Evolutionary conservation across 2,113 vertebrate species (phyloP).

Genomic region (Ariopsis seemanni): DNA sequence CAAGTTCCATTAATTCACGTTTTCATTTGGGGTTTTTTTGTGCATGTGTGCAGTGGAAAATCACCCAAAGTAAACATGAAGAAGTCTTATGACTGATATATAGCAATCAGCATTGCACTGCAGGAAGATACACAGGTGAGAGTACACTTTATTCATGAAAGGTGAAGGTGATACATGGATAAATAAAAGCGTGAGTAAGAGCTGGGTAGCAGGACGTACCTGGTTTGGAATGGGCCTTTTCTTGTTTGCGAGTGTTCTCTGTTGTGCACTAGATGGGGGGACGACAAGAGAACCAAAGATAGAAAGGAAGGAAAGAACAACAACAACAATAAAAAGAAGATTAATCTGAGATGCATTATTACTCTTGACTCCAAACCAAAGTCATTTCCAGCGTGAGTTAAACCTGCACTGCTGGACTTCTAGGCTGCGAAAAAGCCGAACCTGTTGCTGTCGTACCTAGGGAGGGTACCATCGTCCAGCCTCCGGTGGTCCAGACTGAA

Average conservation of each 20-base stretch:
- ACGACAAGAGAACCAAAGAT: neutral
- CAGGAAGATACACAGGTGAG: neutral
- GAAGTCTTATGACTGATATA: neutral
- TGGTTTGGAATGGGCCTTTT: slow-evolving; percentile 92
- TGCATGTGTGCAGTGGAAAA: neutral
- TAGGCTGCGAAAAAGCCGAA: slow-evolving; percentile 60
- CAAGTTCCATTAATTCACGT: neutral
- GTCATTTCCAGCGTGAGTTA: neutral
- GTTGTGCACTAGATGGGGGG: slow-evolving; percentile 77
- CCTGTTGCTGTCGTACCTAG: slow-evolving; percentile 76
- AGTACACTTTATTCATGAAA: neutral
- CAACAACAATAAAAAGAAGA: neutral
- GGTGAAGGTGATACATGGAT: neutral
- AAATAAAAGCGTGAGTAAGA: neutral
- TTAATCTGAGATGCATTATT: neutral
- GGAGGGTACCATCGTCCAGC: slow-evolving; percentile 76
- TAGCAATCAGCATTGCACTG: neutral
- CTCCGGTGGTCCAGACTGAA: slow-evolving; percentile 80
- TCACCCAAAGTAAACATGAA: neutral
- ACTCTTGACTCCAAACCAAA: neutral
- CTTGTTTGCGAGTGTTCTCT: slow-evolving; percentile 88
- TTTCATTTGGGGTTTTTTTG: neutral
- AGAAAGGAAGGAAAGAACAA: neutral
- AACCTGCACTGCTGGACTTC: neutral
- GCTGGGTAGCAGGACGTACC: slow-evolving; percentile 70